Base-by-base conservation (phyloP, 1,140 invertebrate genomes). In the Drosophila aff. region DNA sequence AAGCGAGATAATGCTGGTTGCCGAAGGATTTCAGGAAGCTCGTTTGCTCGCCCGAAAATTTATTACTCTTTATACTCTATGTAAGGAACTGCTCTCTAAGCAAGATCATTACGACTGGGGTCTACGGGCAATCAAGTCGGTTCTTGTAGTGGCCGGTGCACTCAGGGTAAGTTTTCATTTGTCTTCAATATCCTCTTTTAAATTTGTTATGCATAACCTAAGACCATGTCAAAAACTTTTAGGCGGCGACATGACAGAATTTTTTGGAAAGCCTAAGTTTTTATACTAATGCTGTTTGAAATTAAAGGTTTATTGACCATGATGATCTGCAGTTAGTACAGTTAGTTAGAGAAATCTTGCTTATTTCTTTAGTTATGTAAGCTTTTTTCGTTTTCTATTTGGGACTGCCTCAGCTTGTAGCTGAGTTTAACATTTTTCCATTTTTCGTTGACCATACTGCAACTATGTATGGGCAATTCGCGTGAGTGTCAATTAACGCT, bases 51-150 rank as follows among this genome's bases (percentile, higher is more conserved):
- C 50, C 4, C 50, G 50, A 7, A 53, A 53, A 21, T 53, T 53
- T 36, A 53, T 53, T 7, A 53, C 50, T 15, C 50, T 53, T 53
- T 53, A 53, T 53, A 53, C 50, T 36, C 93, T 99, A 55, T 98
- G 97, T 93, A 95, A 95, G 76, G 97, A 98, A 92, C 93, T 98
- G 47, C 93, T 98, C 2, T 98, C 97, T 4, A 98, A 98, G 93
- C 98, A 99, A 92, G 97, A 98, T 92, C 98, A 99, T 92, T 99
- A 99, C 82, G 98, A 99, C 94, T 99, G 97, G 97, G 98, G 98
- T 46, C 93, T 99, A 31, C 93, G 98, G 84, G 98, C 97, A 47
- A 98, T 99, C 63, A 98, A 98, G 92, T 98, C 97, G 60, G 97
- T 98, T 5, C 94, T 99, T 15, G 97, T 98, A 0, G 97, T 98